Conservation (phyloP, 2,888 invertebrate genomes). For the Aspidiotus destructor region DNA sequence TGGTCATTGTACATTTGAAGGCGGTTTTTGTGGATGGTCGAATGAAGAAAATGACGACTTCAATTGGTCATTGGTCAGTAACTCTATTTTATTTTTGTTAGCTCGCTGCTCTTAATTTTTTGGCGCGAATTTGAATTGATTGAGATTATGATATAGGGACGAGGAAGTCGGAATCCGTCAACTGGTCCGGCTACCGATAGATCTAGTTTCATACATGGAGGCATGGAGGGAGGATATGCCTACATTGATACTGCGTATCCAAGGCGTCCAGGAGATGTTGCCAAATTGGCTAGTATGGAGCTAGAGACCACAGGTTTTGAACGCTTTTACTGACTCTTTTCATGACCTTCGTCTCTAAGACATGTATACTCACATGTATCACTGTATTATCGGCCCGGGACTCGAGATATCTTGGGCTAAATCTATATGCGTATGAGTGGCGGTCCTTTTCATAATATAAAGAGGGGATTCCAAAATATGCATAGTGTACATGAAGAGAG, state of each 20-base stretch:
- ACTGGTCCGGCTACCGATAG: slow-evolving; percentile 51
- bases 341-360: background rate
- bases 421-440: no score
- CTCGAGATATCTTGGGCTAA: no score
- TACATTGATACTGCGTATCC: slow-evolving; percentile 50
- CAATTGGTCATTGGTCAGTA: slow-evolving; percentile 48
- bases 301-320: slow-evolving; percentile 45
- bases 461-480: no score
- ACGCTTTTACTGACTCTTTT: background rate
- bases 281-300: slow-evolving; percentile 47
- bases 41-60: slow-evolving; percentile 51
- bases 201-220: slow-evolving; percentile 47
- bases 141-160: slow-evolving; percentile 41
- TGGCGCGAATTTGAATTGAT: slow-evolving; percentile 34
- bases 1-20: slow-evolving; percentile 50
- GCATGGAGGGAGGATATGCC: slow-evolving; percentile 49
- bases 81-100: background rate
- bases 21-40: slow-evolving; percentile 50
- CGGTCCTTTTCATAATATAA: no score
- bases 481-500: no score
- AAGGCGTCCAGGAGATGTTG: slow-evolving; percentile 48
- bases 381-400: background rate
- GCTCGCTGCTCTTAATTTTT: no score
- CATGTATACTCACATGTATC: background rate
- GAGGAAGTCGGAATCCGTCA: slow-evolving; percentile 49